Base-by-base conservation (phyloP, 2,888 invertebrate genomes). In the Deroplatys truncata region DNA sequence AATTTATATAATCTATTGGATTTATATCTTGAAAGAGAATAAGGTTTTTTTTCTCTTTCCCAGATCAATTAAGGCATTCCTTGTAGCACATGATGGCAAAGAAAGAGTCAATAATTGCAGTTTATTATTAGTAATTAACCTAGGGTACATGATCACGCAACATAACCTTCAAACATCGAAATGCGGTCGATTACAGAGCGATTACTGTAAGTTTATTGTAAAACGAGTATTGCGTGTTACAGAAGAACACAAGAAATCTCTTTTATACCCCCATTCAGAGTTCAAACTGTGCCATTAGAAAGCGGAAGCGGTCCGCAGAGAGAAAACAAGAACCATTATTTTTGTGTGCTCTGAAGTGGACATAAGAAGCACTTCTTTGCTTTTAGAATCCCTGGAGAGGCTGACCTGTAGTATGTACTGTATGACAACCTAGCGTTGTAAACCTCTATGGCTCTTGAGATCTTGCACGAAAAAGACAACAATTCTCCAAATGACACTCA, bases 81-180 rank as follows among this genome's bases (percentile, higher is more conserved):
- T 2, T 31, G 5, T 31, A 4, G 5, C 5, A 31, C 5, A 31
- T 31, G 3, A 31, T 31, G 3, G 5, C 31, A 35, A 8, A 35
- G 35, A 35, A 35, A 35, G 35, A 31, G 5, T 31, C 31, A 31
- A 5, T 31, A 35, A 35, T 35, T 8, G 8, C 35, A 35, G 8
- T 35, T 43, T 43, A 13, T 31, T 31, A 2, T 13, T 1, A 0
- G 43, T 43, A 43, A 43, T 43, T 7, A 43, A 13, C 20, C 5
- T n/a, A n/a, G n/a, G n/a, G n/a, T n/a, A n/a, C n/a, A 1, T 1
- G 20, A 20, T 0, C 5, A 4, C 0, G 20, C 4, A 3, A 72
- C 20, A 7, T 72, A 20, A 72, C 20, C 56, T 72, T 2, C 5
- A 72, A 56, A 72, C 7, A 56, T 72, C 5, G 56, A 25, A 72